Evolutionary conservation across 2,797 vertebrate species (phyloP).

Genomic region (Gymnocypris eckloni): DNA sequence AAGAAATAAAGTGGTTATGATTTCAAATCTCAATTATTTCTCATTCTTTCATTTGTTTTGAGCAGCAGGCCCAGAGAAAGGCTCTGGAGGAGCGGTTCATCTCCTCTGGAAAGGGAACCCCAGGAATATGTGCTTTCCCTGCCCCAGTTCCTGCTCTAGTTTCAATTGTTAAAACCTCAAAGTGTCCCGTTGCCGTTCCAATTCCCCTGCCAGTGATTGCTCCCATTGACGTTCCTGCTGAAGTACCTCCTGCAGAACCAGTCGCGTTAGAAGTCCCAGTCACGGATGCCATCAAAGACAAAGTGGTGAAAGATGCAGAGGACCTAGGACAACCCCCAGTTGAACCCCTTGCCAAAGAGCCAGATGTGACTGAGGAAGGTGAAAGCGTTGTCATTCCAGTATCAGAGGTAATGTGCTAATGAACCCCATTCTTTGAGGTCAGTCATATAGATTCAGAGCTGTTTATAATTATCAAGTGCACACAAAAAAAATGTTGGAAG

Average conservation of each 20-base stretch:
- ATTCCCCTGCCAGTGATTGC: slow-evolving; percentile 32
- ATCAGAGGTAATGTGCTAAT: slow-evolving; percentile 22
- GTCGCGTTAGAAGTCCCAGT: slow-evolving; percentile 30
- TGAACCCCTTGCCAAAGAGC: slow-evolving; percentile 3
- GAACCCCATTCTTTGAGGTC: neutral
- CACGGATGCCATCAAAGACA: neutral
- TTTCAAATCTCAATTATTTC: neutral
- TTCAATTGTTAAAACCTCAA: slow-evolving; percentile 40
- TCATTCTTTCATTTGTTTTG: slow-evolving; percentile 26
- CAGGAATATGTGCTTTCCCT: slow-evolving; percentile 63
- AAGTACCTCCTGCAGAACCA: slow-evolving; percentile 11
- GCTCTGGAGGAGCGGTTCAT: slow-evolving; percentile 71
- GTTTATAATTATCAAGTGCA: neutral
- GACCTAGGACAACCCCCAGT: slow-evolving; percentile 21
- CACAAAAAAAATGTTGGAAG: no score
- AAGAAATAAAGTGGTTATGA: neutral
- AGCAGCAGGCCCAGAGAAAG: slow-evolving; percentile 73
- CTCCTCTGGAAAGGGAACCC: slow-evolving; percentile 64
- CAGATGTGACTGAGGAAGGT: slow-evolving; percentile 43
- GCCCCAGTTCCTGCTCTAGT: slow-evolving; percentile 59
- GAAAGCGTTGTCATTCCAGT: slow-evolving; percentile 44
- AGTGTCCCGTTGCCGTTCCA: neutral
- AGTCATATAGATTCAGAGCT: neutral
- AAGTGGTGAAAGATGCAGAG: slow-evolving; percentile 32
- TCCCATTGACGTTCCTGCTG: slow-evolving; percentile 33